Evolutionary conservation across 2,888 invertebrate species (phyloP), one percentile per base, ranked within the genome.

Genomic region (Rhagium mordax): DNA sequence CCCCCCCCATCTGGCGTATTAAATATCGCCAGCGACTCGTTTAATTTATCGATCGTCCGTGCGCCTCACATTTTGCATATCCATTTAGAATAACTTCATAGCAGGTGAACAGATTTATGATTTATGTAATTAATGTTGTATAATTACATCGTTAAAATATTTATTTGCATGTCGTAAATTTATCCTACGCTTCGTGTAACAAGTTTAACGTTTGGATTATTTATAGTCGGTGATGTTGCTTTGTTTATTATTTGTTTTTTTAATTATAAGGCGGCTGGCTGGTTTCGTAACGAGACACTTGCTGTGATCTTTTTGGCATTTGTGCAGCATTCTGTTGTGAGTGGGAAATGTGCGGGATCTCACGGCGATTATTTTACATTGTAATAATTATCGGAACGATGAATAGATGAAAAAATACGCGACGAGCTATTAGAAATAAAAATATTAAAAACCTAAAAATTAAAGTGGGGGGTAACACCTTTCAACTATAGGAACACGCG

Each of bases 131-230:
- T 72, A 72, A 70, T 71, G 57, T 69, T 62, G 66, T 69, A 66
- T 69, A 67, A 74, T 74, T 72, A 66, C 69, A 72, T 61, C 61
- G 70, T 74, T 72, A 72, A 70, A 74, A 70, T 74, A 74, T 72
- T 70, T 72, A 74, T 67, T 70, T 72, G 57, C 66, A 60, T 62
- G 72, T 72, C 70, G 48, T 74, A 68, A 72, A 74, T 74, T 70
- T 64, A 62, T 61, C 70, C 33, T 57, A 67, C 55, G 67, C 67
- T 57, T 24, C 41, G 57, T 16, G 16, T 57, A 57, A 29, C 67
- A 67, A 24, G 55, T 55, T 33, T 55, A 67, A 57, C 20, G 67
- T 51, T 29, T 24, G 67, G 33, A 57, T 67, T 67, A 67, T 67
- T 67, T 67, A 67, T 57, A 51, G 67, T 49, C 15, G 24, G 21